Base-by-base conservation (phyloP, 2,888 invertebrate species). In the Drepanosiphum platanoidis region DNA sequence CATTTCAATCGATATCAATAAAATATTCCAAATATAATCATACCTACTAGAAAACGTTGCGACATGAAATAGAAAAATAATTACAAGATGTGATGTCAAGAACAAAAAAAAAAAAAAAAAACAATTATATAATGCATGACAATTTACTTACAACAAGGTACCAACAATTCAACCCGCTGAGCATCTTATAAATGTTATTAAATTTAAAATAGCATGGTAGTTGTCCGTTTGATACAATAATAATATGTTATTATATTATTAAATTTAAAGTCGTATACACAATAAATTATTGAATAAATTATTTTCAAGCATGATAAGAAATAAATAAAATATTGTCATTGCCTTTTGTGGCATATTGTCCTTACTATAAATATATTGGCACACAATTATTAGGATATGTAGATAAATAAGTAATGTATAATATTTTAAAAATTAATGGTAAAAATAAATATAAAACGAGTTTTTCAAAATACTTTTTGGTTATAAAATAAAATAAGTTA, bases 311-410 rank as follows among this genome's bases (percentile, higher is more conserved):
- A 52, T 52, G 22, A 79, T 46, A 72, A 61, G 18, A 58, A 39
- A 72, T 42, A 9, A 71, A 39, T 39, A 30, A 46, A 42, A 75
- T 83, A 83, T 83, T 83, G 83, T 83, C 83, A 70, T 34, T 74
- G 64, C 42, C 61, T 32, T n/a, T 64, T 30, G 9, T 42, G 30
- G 42, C 42, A 58, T 83, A 74, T 74, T 74, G 64, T 83, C 66
- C 18, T 83, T 74, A 46, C 66, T 66, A 72, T 66, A 66, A 52
- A 36, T 66, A 36, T 66, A 58, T 83, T 83, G 83, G 83, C 83
- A 83, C 74, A 83, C 32, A 83, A n/a, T 74, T 71, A n/a, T 68
- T 68, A 80, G 9, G 68, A 70, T 80, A 80, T 70, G 36, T 80
- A 70, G 27, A 80, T 52, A 64, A 64, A 64, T 27, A 58, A 11